Evolutionary conservation across 1,140 invertebrate genomes (phyloP), one percentile per base, ranked within the genome.

Genomic region (Drosophila ogumai): DNA sequence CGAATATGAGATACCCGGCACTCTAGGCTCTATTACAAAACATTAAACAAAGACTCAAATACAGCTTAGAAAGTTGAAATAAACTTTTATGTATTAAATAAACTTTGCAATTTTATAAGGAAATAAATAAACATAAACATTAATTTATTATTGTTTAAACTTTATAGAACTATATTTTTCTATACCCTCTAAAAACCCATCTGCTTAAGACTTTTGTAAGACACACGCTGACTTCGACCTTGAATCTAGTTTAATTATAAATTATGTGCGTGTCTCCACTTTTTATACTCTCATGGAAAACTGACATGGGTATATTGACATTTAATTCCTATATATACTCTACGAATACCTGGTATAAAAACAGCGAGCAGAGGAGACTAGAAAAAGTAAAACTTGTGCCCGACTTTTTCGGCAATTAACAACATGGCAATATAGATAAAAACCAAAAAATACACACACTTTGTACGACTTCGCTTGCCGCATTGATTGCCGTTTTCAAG

Each of bases 381-480:
- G 52, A 15, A 54, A 61, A 75, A 73, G 50, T 57, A 68, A 31
- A 78, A 65, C 64, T 86, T 74, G 79, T 58, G 63, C 54, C 59
- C 68, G 67, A 66, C 58, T 55, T 79, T 86, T 87, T 88, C 68
- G 84, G 80, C 84, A 87, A 87, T 87, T 87, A 87, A 76, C 82
- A 87, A 82, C 79, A 79, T 79, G 75, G 69, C 82, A 72, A 52
- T 60, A 56, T 40, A 85, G 81, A 82, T 85, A 82, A 87, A 75
- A 68, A 44, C 59, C 63, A 38, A 61, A 50, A 57, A 3, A 52
- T 17, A 52, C 17, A 55, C 25, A 32, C 44, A 47, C 47, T 28
- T 28, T 28, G 25, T 28, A 49, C 50, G 6, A 28, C 25, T 17
- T 81, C 67, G 78, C 65, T 78, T 67, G 50, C 38, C 65, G 74